phyloP scores from a whole-genome alignment of 2,113 vertebrate species.

The Forbesichthys agassizii region DNA sequence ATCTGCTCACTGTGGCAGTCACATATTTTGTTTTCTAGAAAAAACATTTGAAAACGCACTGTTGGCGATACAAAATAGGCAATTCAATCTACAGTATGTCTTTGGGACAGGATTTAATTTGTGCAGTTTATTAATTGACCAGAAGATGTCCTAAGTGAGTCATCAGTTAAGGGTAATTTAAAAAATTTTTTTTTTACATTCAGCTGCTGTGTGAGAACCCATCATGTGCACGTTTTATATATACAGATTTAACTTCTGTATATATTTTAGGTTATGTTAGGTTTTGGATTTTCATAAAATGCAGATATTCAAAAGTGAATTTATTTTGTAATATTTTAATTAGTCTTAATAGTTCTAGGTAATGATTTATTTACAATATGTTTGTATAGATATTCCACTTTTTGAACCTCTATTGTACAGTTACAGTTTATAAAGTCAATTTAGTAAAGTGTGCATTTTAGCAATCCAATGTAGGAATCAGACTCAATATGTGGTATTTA shows the following conservation, averaged over 20 bases:
- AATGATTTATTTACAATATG: conserved; percentile 65
- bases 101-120: conserved; percentile 3
- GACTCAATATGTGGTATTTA: conserved; percentile 67
- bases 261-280: conserved; percentile 40
- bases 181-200: conserved; percentile 33
- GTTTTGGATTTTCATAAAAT: conserved; percentile 45
- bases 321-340: conserved; percentile 67
- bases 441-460: conserved; percentile 75
- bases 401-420: conserved; percentile 71
- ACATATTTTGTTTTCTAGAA: conserved; percentile 59
- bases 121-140: conserved; percentile 37
- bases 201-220: conserved; percentile 20
- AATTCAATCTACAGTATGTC: conserved; percentile 10
- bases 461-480: conserved; percentile 66
- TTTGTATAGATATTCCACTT: conserved; percentile 71
- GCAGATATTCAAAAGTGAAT: conserved; percentile 50
- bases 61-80: neutral
- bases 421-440: conserved; percentile 73
- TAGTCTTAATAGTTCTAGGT: conserved; percentile 63
- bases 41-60: conserved; percentile 34
- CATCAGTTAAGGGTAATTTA: conserved; percentile 29
- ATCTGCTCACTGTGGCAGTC: conserved; percentile 48
- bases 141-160: conserved; percentile 51
- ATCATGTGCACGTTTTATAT: conserved; percentile 14
- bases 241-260: conserved; percentile 34